A percentile compares a stretch with the other conserved stretches of the same genome.
Evolutionary conservation across 2,888 invertebrate genomes (phyloP).

Genomic region (Parnassius mnemosyne): DNA sequence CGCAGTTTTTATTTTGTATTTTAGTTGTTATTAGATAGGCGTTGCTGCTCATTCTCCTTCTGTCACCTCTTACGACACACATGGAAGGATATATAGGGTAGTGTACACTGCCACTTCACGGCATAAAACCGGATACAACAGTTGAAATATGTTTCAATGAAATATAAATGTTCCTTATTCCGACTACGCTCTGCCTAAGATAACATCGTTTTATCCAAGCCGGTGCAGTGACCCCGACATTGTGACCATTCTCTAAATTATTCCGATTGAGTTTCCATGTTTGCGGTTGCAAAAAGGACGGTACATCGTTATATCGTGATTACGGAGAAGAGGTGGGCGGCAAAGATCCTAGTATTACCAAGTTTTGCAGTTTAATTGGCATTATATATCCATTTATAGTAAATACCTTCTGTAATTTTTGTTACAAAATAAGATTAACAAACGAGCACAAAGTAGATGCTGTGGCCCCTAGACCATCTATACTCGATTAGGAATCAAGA

Average conservation of each 20-base stretch:
- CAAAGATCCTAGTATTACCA: constrained; percentile 37
- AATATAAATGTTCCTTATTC: constrained; percentile 29
- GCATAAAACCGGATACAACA: too few relatives aligned
- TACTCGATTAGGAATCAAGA: too few relatives aligned
- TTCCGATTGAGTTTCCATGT: constrained; percentile 52
- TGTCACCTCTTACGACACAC: too few relatives aligned
- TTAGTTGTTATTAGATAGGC: too few relatives aligned
- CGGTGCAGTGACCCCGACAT: constrained; percentile 36
- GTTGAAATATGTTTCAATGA: constrained; percentile 44
- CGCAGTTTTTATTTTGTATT: too few relatives aligned
- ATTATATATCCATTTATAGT: constrained; percentile 35
- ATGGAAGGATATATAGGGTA: too few relatives aligned
- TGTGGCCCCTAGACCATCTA: too few relatives aligned
- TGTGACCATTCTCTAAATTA: constrained; percentile 37
- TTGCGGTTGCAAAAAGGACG: constrained; percentile 40
- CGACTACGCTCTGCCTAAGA: constrained; percentile 29
- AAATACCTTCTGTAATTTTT: too few relatives aligned
- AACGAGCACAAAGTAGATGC: too few relatives aligned
- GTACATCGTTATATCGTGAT: constrained; percentile 21
- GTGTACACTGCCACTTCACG: too few relatives aligned
- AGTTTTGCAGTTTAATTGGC: constrained; percentile 51
- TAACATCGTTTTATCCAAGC: constrained; percentile 29
- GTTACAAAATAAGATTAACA: too few relatives aligned
- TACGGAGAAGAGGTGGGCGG: constrained; percentile 46
- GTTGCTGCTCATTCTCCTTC: too few relatives aligned